phyloP scores from a whole-genome alignment of 2,113 vertebrate genomes.

The Panurus biarmicus region DNA sequence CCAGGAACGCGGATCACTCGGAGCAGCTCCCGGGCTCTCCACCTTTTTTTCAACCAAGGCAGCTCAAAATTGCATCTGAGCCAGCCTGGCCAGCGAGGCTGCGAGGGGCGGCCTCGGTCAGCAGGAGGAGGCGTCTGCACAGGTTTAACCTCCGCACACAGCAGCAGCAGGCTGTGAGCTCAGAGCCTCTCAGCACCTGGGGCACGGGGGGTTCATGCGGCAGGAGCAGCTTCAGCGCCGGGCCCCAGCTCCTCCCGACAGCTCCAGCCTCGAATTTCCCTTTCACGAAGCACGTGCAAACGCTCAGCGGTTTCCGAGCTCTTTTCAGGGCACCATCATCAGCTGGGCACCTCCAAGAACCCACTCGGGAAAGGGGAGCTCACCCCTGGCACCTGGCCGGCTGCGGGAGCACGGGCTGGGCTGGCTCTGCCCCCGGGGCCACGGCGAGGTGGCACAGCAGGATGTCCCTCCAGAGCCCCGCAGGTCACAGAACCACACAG shows the following conservation, averaged over 20 bases:
- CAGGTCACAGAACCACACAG: neutral
- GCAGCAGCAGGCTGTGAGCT: neutral
- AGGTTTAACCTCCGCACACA: neutral
- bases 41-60: neutral
- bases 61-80: neutral
- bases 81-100: neutral
- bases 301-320: neutral
- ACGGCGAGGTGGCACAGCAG: neutral
- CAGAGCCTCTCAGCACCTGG: neutral
- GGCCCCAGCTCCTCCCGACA: neutral
- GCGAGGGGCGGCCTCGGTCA: fast-evolving
- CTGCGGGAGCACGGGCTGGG: neutral
- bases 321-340: too few relatives aligned
- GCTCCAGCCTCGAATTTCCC: too few relatives aligned
- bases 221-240: fast-evolving
- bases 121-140: neutral
- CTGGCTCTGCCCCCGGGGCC: fast-evolving
- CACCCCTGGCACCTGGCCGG: fast-evolving
- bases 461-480: neutral
- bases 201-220: neutral
- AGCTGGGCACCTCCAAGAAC: fast-evolving
- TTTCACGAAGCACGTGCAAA: fast-evolving
- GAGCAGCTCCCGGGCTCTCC: neutral
- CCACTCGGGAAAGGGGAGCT: fast-evolving
- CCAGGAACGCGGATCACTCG: neutral